A percentile compares a stretch with the other conserved stretches of the same genome.
Conservation (phyloP, 2,113 vertebrate genomes). For the Globicephala melas region DNA sequence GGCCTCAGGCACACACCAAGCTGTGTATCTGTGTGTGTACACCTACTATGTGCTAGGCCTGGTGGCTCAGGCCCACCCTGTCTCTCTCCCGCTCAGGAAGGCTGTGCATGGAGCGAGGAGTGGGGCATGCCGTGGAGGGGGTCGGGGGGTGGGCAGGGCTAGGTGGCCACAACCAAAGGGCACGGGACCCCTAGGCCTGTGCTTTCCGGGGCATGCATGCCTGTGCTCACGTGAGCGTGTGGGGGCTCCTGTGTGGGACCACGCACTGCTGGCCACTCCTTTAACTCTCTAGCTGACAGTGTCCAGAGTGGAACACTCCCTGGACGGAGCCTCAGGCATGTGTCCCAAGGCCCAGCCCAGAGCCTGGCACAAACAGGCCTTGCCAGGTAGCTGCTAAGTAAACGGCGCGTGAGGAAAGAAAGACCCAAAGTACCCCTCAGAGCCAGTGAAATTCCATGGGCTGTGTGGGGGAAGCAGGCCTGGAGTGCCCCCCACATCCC, state of each 20-base stretch:
- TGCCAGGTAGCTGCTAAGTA: not conserved
- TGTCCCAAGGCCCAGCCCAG: not conserved
- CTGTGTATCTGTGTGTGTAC: not conserved
- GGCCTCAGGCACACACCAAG: not conserved
- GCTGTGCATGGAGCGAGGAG: not conserved
- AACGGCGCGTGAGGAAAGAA: not conserved
- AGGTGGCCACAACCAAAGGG: not conserved
- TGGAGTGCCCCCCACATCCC: not conserved
- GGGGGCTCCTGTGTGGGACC: not conserved
- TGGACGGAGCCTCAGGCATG: not conserved
- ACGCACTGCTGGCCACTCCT: not conserved
- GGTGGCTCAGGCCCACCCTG: not conserved
- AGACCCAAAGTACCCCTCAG: not conserved
- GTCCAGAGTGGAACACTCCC: not conserved
- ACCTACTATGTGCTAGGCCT: not conserved
- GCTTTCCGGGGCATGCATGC: not conserved
- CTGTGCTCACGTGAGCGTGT: not conserved
- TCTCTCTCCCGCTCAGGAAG: not conserved
- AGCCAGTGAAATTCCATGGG: not conserved
- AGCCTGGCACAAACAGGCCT: not conserved
- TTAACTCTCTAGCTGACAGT: not conserved
- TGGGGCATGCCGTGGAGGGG: not conserved
- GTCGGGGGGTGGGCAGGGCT: not conserved
- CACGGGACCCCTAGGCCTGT: not conserved
- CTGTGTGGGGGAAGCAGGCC: not conserved